Conservation (phyloP, 2,113 vertebrate species). For the Lanius ludovicianus region DNA sequence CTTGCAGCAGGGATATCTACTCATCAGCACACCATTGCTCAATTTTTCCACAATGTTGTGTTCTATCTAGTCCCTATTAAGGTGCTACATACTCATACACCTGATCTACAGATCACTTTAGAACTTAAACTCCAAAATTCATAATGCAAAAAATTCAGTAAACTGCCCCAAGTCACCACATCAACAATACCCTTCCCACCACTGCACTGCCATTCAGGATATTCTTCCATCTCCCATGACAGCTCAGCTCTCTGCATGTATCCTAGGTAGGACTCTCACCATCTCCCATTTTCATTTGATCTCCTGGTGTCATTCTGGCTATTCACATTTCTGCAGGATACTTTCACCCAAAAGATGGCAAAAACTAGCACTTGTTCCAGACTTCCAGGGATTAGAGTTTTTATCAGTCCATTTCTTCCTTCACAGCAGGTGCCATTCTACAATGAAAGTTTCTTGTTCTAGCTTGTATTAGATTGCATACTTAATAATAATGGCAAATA, state of each 20-base stretch:
- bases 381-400: not conserved
- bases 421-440: not conserved
- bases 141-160: not conserved
- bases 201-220: not conserved
- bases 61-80: not conserved
- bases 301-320: not conserved
- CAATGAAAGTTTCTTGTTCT: not conserved
- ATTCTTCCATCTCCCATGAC: not conserved
- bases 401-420: not conserved
- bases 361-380: not conserved
- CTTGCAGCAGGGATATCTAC: not conserved
- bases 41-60: not conserved
- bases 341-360: not conserved
- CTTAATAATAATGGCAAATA: not conserved
- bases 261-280: not conserved
- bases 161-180: too few species aligned
- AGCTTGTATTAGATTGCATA: not conserved
- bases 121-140: not conserved
- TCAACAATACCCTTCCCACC: not conserved
- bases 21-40: fast-evolving
- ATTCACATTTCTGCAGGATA: not conserved
- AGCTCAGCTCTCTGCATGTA: not conserved
- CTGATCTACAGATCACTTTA: not conserved
- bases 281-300: not conserved
- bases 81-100: not conserved